Evolutionary conservation across 2,797 vertebrate species (phyloP), one percentile per base, ranked within the genome.

Genomic region (Sebastolobus alascanus): DNA sequence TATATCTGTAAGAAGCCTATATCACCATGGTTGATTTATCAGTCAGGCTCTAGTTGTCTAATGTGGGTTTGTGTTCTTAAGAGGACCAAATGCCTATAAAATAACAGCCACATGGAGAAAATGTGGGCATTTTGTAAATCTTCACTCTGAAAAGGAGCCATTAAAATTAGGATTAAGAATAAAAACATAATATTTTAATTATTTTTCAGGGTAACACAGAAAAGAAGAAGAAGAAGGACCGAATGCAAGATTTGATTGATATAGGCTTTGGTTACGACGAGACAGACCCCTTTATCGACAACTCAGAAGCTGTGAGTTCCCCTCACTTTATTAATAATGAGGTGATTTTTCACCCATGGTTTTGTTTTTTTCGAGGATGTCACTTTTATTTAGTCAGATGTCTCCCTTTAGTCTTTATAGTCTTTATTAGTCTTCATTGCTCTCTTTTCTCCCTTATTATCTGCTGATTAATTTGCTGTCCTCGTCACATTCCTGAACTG

Each of bases 261-360:
- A 98, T 99, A 88, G 98, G 98, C 27, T 98, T 99, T 55, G 98
- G 98, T 75, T 99, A 99, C 0, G 98, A 99, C 2, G 98, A 99
- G 83, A 98, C 97, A 0, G 98, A 99, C 90, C 97, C 98, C 13
- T 99, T 99, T 94, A 99, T 99, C 31, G 98, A 99, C 94, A 99
- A 99, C 93, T 98, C 98, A 1, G 98, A 99, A 94, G 98, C 98
- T 46, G 98, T 99, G 91, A 98, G 98, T 97, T 75, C 20, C 18
- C 6, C 29, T 65, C 16, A 37, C 59, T 58, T 66, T 31, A 64
- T 58, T 22, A 50, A 73, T 55, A 71, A 75, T 8, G 22, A 68
- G 61, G 27, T 55, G n/a, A 56, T 65, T 64, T 72, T 64, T 22
- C 46, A n/a, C 31, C 68, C 1, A 2, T 12, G 1, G 25, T 25